Evolutionary conservation across 1,140 invertebrate genomes (phyloP), one percentile per base, ranked within the genome.

Genomic region (Cotesia glomerata): DNA sequence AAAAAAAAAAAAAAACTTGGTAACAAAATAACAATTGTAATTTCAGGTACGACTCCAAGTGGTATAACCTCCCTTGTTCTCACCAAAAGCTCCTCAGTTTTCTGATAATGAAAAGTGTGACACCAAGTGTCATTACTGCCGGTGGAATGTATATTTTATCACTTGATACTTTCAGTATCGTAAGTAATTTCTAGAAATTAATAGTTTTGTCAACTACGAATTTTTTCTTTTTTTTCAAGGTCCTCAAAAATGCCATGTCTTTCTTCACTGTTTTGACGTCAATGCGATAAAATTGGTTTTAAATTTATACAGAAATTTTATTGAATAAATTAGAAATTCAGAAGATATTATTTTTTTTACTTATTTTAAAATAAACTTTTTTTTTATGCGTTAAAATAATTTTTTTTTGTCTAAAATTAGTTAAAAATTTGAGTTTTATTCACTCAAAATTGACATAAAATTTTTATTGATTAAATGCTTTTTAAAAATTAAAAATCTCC

Each of bases 91-190:
- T 77, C 11, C 67, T 79, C n/a, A 3, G 65, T 8, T 14, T 71
- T 8, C 59, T 79, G 32, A 77, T 72, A 36, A 62, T 77, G 14
- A 74, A 73, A 71, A 72, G 73, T 66, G 32, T n/a, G 3, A 54
- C 3, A 26, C 67, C 76, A 9, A 56, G 75, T 67, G 34, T 11
- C n/a, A 62, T 79, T 36, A 75, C 75, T 18, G 73, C 74, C 8
- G 76, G 74, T 35, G 75, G 71, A 51, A 36, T 77, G 8, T 75
- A 61, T 45, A n/a, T 69, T 18, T 4, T 77, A 11, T 64, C 64
- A n/a, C 61, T 77, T 34, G 69, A 36, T 8, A 77, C 18, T 65
- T 77, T 76, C 56, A 69, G 68, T 18, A 16, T 56, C 66, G 76
- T 79, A 75, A 74, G 71, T 63, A 7, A 0, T 9, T 45, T 45